Evolutionary conservation across 2,797 vertebrate genomes (phyloP), one percentile per base, ranked within the genome.

Genomic region (Agapornis canus): DNA sequence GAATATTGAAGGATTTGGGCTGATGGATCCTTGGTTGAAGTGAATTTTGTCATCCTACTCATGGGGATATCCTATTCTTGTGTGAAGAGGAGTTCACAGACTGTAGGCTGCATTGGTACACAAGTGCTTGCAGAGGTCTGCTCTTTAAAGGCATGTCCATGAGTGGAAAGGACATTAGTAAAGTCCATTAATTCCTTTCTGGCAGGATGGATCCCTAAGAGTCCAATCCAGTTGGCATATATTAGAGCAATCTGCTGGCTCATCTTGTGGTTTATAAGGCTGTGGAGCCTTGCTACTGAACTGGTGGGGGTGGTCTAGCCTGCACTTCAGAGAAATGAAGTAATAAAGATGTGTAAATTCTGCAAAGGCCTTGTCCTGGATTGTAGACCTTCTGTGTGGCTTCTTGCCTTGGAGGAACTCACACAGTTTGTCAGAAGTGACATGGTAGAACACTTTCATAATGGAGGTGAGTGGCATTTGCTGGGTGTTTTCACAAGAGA

Each of bases 201-300:
- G 39, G 43, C 5, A 83, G 69, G 47, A 29, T 17, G 27, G 19
- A 13, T 68, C 25, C 21, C 43, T 39, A n/a, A 25, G 45, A 56
- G 32, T 3, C 59, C 25, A 15, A 6, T 69, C 22, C 29, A n/a
- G 9, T 18, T 86, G 51, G 12, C 47, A 47, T 22, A 7, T 21
- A 11, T 61, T 48, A 63, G 54, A 76, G 35, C 10, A 40, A 2
- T 43, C 47, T 4, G 2, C 9, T 56, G 60, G 10, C 11, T 66
- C 11, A 6, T 48, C 39, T 48, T 0, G 0, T 43, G 27, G 40
- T 65, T 64, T 51, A 5, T 51, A 43, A 52, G 35, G 18, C 1
- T 73, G 39, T 1, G 2, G 45, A 81, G 23, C n/a, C 31, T 21
- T 23, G 22, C 5, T 12, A 6, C 59, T 57, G 59, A 71, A 15